Evolutionary conservation across 2,888 invertebrate species (phyloP).

Genomic region (Drosophila prolongata): DNA sequence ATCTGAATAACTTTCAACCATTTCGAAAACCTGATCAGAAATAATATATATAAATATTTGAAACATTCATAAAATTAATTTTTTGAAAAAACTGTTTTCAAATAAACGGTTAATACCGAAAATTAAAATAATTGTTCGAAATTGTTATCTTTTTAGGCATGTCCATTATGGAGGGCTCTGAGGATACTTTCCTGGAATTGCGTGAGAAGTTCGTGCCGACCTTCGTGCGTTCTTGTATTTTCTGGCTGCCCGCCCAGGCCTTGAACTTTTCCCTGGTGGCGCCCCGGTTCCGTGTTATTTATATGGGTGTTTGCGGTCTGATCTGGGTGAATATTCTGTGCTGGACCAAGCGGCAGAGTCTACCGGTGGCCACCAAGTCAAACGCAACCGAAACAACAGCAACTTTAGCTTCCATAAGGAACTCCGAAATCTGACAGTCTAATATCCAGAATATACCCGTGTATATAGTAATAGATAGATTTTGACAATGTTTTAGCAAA

Average conservation of each 20-base stretch:
- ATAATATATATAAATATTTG: no score
- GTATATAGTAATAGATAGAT: slow-evolving; percentile 45
- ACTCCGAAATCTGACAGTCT: slow-evolving; percentile 23
- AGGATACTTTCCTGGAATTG: slow-evolving; percentile 89
- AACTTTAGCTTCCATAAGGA: slow-evolving; percentile 8
- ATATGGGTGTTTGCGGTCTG: slow-evolving; percentile 91
- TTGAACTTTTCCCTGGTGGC: slow-evolving; percentile 91
- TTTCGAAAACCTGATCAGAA: no score
- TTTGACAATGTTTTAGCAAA: slow-evolving; percentile 53
- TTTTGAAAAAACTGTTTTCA: no score
- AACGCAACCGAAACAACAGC: not conserved
- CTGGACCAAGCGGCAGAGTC: slow-evolving; percentile 88
- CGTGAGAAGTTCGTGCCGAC: slow-evolving; percentile 89
- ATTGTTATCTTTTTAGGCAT: slow-evolving; percentile 86
- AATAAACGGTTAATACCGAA: no score
- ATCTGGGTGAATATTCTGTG: slow-evolving; percentile 94
- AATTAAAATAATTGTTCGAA: no score
- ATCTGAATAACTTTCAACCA: no score
- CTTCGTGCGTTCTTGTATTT: slow-evolving; percentile 90
- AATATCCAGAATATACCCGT: slow-evolving; percentile 5
- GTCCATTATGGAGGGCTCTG: slow-evolving; percentile 90
- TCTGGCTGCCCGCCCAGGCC: slow-evolving; percentile 93
- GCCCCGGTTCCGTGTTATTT: slow-evolving; percentile 90
- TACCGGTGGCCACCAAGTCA: slow-evolving; percentile 14
- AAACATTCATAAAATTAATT: no score